phyloP scores from a whole-genome alignment of 1,140 invertebrate species.

The Ceratina calcarata region DNA sequence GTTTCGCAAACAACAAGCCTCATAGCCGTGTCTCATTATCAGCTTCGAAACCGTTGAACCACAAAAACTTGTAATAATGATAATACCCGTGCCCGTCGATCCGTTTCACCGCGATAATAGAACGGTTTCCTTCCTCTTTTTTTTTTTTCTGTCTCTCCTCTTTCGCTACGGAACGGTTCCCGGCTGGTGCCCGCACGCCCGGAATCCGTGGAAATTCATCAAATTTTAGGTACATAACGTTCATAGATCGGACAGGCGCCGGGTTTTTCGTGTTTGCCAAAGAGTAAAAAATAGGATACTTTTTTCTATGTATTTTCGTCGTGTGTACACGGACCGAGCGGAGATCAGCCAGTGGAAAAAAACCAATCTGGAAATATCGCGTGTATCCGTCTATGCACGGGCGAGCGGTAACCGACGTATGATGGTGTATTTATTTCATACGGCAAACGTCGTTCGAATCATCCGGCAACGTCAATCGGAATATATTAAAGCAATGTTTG shows the following conservation, averaged over 20 bases:
- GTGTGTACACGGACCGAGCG: constrained; percentile 48
- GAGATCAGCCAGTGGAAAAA: constrained; percentile 60
- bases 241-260: background rate
- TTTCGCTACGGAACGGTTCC: background rate
- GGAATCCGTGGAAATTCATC: constrained; percentile 46
- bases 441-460: constrained; percentile 55
- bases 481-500: constrained; percentile 77
- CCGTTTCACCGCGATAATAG: background rate
- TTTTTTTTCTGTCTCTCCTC: background rate
- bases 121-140: background rate
- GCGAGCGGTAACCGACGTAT: constrained; percentile 50
- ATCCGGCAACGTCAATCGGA: constrained; percentile 69
- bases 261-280: constrained; percentile 42
- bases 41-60: background rate
- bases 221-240: constrained; percentile 49
- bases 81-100: background rate
- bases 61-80: background rate
- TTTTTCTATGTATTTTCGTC: constrained; percentile 55
- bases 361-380: constrained; percentile 55
- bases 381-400: constrained; percentile 38
- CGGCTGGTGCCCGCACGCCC: no score
- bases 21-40: constrained; percentile 24
- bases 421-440: constrained; percentile 66
- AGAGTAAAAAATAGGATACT: constrained; percentile 58
- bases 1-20: constrained; percentile 8